These are phyloP conservation scores for Volucella inanis DNA, from an alignment of 2,888 invertebrate species.

Conservation along the genomic window DNA sequence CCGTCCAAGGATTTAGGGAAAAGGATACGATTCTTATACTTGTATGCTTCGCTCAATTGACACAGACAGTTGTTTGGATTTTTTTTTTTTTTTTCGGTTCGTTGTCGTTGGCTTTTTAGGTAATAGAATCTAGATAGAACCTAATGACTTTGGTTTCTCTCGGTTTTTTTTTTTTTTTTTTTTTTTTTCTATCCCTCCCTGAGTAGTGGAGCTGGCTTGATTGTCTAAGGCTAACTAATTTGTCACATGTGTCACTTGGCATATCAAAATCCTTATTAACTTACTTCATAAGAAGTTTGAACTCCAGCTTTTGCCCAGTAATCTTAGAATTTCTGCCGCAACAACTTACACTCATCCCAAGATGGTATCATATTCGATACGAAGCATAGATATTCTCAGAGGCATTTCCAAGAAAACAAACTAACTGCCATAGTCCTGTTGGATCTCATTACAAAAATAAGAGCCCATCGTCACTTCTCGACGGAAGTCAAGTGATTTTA, in stretches of 20 bases:
- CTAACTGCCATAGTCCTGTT: constrained; percentile 18
- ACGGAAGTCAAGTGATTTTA: constrained; percentile 20
- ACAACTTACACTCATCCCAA: neutral
- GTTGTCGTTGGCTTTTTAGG: neutral
- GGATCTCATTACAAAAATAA: constrained; percentile 25
- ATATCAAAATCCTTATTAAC: too few species aligned
- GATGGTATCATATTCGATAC: constrained; percentile 8
- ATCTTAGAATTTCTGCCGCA: too few species aligned
- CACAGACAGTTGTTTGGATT: constrained; percentile 1
- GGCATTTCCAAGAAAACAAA: neutral
- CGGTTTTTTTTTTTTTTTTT: too few species aligned
- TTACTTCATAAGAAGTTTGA: too few species aligned
- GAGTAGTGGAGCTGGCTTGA: too few species aligned
- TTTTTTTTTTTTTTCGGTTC: too few species aligned
- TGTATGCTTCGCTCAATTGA: constrained; percentile 25
- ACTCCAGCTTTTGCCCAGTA: too few species aligned
- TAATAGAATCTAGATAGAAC: constrained; percentile 1
- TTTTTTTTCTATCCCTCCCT: too few species aligned
- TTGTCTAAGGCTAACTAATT: too few species aligned
- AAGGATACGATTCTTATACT: constrained; percentile 10
- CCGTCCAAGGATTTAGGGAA: too few species aligned
- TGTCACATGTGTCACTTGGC: too few species aligned
- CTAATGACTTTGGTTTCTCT: neutral
- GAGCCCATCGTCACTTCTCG: neutral
- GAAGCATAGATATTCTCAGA: neutral